Evolutionary conservation across 2,797 vertebrate species (phyloP).

Genomic region (Erethizon dorsatum): DNA sequence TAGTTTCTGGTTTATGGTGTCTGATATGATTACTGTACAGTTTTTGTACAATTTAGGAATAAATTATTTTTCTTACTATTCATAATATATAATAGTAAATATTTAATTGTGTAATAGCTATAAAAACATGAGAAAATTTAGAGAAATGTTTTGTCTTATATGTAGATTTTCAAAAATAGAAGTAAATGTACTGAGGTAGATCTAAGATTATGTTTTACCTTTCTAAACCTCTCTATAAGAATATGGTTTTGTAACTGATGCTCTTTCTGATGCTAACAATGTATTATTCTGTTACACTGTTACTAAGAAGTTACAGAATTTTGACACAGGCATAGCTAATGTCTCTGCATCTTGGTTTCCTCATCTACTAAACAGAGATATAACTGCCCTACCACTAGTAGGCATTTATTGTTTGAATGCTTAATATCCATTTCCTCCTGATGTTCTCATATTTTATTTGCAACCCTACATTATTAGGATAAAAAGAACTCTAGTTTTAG

Average conservation of each 20-base stretch:
- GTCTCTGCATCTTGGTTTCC: neutral
- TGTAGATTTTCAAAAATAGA: neutral
- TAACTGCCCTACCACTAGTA: neutral
- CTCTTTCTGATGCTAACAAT: neutral
- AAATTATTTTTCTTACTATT: neutral
- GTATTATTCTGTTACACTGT: neutral
- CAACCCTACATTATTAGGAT: neutral
- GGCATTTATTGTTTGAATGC: neutral
- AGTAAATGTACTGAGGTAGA: neutral
- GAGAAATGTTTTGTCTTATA: neutral
- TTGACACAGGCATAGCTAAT: neutral
- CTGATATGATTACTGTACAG: neutral
- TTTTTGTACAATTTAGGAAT: neutral
- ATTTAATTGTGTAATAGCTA: neutral
- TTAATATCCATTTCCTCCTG: neutral
- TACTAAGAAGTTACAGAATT: neutral
- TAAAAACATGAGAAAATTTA: neutral
- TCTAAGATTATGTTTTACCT: neutral
- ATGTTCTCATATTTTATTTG: neutral
- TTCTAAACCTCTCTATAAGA: neutral
- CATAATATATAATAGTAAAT: neutral
- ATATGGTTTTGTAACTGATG: neutral
- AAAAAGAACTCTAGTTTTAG: neutral
- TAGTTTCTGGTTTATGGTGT: neutral
- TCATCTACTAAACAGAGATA: neutral